These are phyloP conservation scores for Thyatira batis DNA, from an alignment of 2,888 invertebrate species.

Conservation along the genomic window DNA sequence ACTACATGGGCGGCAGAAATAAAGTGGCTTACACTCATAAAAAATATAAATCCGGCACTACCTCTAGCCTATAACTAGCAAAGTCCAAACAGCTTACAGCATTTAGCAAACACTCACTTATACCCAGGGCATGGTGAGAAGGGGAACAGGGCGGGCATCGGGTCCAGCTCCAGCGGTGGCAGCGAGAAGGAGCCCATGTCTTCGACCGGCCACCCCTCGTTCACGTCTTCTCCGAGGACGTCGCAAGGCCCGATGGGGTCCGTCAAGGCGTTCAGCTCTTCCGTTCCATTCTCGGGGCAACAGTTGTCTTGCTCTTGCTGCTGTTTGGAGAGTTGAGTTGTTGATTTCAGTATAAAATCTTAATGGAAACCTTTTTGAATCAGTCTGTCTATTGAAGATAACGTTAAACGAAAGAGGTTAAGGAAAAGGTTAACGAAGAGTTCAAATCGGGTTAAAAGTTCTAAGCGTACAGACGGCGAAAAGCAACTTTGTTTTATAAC, in stretches of 20 bases:
- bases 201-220: conserved; percentile 85
- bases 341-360: too few species aligned
- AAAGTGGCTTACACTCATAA: too few species aligned
- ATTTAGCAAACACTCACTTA: conserved; percentile 82
- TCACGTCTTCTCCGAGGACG: conserved; percentile 61
- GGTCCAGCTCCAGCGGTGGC: conserved; percentile 92
- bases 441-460: too few species aligned
- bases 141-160: conserved; percentile 92
- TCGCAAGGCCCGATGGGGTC: conserved; percentile 67
- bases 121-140: conserved; percentile 92
- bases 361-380: too few species aligned
- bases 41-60: too few species aligned
- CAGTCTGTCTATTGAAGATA: too few species aligned
- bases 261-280: conserved; percentile 62
- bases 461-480: too few species aligned
- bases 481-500: too few species aligned
- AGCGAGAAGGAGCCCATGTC: conserved; percentile 94
- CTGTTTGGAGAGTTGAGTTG: conserved; percentile 5
- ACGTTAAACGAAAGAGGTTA: too few species aligned
- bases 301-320: conserved; percentile 74
- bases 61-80: background rate
- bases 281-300: conserved; percentile 74
- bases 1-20: too few species aligned
- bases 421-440: too few species aligned
- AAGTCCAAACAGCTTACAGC: too few species aligned